Evolutionary conservation across 2,797 vertebrate species (phyloP), one percentile per base, ranked within the genome.

Genomic region (Eleutherodactylus coqui): DNA sequence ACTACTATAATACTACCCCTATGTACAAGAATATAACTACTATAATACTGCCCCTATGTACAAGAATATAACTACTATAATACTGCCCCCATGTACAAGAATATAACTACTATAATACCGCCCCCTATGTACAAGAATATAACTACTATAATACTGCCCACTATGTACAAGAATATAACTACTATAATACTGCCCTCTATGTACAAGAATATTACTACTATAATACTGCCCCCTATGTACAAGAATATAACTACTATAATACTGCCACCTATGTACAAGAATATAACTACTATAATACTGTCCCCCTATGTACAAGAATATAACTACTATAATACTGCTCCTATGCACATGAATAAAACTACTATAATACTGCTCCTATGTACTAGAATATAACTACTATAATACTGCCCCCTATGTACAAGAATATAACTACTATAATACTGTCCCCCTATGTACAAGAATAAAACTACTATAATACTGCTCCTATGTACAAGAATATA

Each of bases 21-120:
- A 64, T 64, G 4, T 64, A 64, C 60, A 64, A 34, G 58, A 64
- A 64, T 64, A 64, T 64, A 64, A 64, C 60, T 64, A 64, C 60
- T 64, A 64, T 64, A 64, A 62, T 64, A 64, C 60, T 64, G 29
- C 60, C 4, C 58, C 58, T 32, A 34, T 60, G 10, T 60, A 60
- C 10, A 60, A 60, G 58, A 60, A 60, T 60, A 60, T 36, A 19
- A 67, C 62, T 67, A 67, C 62, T 67, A 64, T 64, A 64, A 64
- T 34, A 64, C 60, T 64, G 29, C 60, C 29, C 13, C 53, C 60
- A 64, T 34, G 5, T 67, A 67, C 62, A 67, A 19, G 62, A 67
- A 67, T 67, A 67, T 67, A 67, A 67, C 62, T 67, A 67, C 62
- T 67, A 67, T 67, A 67, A 67, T 67, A 67, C 62, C 8, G 29